Percentiles rank a stretch among this genome's conserved stretches.
Evolutionary conservation across 2,113 vertebrate genomes (phyloP).

Genomic region (Cyphomyrus discorhynchus): DNA sequence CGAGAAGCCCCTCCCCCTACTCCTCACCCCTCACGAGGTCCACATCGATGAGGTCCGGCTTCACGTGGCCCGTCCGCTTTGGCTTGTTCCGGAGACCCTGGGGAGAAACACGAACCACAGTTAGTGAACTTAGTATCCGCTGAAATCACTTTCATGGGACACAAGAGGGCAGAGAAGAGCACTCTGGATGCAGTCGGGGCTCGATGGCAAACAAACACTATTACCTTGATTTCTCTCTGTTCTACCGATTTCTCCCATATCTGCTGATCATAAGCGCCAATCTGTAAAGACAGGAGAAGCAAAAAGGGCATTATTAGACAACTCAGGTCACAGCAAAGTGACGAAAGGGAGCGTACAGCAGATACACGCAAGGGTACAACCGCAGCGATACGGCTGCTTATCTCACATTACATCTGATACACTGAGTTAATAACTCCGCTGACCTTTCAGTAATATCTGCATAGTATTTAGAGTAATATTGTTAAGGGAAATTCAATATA

Average conservation of each 20-base stretch:
- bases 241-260: constrained; percentile 99
- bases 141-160: not conserved
- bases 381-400: rapidly evolving
- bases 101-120: not conserved
- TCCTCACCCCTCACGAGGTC: constrained; percentile 92
- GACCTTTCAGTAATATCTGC: not conserved
- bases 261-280: constrained; percentile 97
- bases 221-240: constrained; percentile 98
- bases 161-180: not conserved
- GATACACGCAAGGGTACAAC: not conserved
- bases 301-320: not conserved
- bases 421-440: not conserved
- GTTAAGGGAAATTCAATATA: not conserved
- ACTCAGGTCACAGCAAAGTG: not conserved
- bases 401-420: not conserved
- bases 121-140: not conserved
- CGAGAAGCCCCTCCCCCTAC: not conserved
- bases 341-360: not conserved
- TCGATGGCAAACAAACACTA: not conserved
- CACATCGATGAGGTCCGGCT: constrained; percentile 97
- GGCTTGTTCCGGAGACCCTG: constrained; percentile 98
- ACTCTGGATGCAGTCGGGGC: not conserved
- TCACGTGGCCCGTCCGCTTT: constrained; percentile 98
- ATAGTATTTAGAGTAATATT: not conserved
- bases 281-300: constrained; percentile 61